Conservation (phyloP, 2,113 vertebrate genomes). For the Megaptera novaeangliae region DNA sequence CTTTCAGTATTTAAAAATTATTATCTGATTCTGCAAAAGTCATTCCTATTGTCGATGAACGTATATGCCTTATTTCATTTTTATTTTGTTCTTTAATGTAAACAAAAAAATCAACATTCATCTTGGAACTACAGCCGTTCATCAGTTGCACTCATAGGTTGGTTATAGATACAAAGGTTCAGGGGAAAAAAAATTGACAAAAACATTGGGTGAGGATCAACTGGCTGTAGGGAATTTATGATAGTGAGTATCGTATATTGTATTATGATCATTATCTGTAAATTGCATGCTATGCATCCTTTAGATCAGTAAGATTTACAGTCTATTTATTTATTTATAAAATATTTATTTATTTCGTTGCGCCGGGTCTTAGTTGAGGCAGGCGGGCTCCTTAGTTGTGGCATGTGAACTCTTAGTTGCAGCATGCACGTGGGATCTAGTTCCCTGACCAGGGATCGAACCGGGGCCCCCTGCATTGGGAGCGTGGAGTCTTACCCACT, state of each 20-base stretch:
- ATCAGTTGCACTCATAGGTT: not conserved
- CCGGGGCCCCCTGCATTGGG: not conserved
- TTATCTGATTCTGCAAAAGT: not conserved
- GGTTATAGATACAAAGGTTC: not conserved
- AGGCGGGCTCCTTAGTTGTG: too few species aligned
- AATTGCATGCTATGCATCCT: not conserved
- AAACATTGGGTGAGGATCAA: not conserved
- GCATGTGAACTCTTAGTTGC: too few species aligned
- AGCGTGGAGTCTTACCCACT: not conserved
- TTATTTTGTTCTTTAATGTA: not conserved
- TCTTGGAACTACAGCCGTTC: too few species aligned
- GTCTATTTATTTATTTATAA: too few species aligned
- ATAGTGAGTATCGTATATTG: rapidly evolving
- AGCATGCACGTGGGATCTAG: not conserved
- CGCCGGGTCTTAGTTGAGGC: rapidly evolving
- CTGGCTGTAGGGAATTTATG: not conserved
- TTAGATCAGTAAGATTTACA: not conserved
- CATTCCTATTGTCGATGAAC: not conserved
- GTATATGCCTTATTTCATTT: not conserved
- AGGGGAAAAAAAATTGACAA: not conserved
- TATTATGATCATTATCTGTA: not conserved
- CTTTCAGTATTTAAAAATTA: not conserved
- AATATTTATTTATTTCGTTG: too few species aligned
- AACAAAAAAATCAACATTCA: not conserved
- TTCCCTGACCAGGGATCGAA: not conserved